Conservation (phyloP, 2,888 invertebrate genomes). For the Acrobasis consociella region DNA sequence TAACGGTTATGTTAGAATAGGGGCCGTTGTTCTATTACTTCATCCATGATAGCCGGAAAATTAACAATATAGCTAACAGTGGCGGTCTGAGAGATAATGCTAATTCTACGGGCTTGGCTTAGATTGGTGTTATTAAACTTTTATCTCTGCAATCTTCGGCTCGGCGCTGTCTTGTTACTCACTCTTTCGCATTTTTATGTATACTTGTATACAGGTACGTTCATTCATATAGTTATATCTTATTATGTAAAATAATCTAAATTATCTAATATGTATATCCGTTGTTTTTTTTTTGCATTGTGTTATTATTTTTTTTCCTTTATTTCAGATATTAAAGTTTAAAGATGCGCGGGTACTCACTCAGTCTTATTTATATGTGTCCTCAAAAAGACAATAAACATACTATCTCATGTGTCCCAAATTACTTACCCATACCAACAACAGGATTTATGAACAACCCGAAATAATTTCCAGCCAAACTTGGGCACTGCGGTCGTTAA, state of each 20-base stretch:
- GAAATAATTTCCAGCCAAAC: constrained; percentile 19
- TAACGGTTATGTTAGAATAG: constrained; percentile 55
- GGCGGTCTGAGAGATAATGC: not conserved
- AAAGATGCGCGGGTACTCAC: too few species aligned
- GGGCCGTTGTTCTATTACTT: constrained; percentile 40
- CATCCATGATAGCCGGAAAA: constrained; percentile 42
- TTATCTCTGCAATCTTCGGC: constrained; percentile 5
- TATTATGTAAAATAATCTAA: not conserved
- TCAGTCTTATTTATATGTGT: too few species aligned
- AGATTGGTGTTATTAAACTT: constrained; percentile 13
- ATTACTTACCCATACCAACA: not conserved
- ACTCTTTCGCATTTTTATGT: not conserved
- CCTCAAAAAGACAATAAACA: too few species aligned
- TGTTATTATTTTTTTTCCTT: too few species aligned
- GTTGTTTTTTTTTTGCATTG: too few species aligned
- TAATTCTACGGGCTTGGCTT: constrained; percentile 4
- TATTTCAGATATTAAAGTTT: too few species aligned
- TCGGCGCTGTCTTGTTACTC: not conserved
- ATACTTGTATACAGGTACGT: not conserved
- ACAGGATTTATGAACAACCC: constrained; percentile 4
- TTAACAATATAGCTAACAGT: constrained; percentile 33
- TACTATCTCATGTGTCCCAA: too few species aligned
- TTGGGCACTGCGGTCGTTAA: constrained; percentile 13
- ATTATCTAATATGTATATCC: not conserved
- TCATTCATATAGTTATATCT: not conserved